Evolutionary conservation across 2,888 invertebrate genomes (phyloP).

Genomic region (Galerucella calmariensis): DNA sequence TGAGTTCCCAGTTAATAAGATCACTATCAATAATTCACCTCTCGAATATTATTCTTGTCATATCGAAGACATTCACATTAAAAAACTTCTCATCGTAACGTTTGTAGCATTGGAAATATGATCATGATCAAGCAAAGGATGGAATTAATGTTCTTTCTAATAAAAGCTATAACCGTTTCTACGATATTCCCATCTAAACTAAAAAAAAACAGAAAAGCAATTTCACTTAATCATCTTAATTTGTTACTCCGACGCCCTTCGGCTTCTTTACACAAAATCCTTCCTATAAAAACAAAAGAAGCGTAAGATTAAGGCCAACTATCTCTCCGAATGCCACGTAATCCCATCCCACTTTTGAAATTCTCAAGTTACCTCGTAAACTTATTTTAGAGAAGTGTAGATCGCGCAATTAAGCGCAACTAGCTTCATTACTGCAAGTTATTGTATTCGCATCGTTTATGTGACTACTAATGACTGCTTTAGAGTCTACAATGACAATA

Average conservation of each 20-base stretch:
- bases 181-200: neutral
- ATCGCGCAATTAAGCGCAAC: constrained; percentile 41
- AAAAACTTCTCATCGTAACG: too few species aligned
- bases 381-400: constrained; percentile 30
- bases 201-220: constrained; percentile 16
- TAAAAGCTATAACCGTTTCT: constrained; percentile 5
- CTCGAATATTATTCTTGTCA: too few species aligned
- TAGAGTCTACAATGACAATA: constrained; percentile 22
- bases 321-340: constrained; percentile 25
- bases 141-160: neutral
- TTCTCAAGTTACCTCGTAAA: constrained; percentile 33
- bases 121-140: too few species aligned
- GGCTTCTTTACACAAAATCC: constrained; percentile 20
- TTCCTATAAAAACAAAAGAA: constrained; percentile 29
- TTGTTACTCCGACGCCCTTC: constrained; percentile 19
- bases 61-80: too few species aligned
- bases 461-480: constrained; percentile 39
- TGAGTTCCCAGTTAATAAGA: too few species aligned
- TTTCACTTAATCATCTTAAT: constrained; percentile 29
- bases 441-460: constrained; percentile 41
- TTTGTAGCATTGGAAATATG: too few species aligned
- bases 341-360: constrained; percentile 34
- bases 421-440: constrained; percentile 39
- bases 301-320: constrained; percentile 22
- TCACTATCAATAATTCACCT: too few species aligned